Conservation (phyloP, 2,113 vertebrate species). For the Microtus montanus region DNA sequence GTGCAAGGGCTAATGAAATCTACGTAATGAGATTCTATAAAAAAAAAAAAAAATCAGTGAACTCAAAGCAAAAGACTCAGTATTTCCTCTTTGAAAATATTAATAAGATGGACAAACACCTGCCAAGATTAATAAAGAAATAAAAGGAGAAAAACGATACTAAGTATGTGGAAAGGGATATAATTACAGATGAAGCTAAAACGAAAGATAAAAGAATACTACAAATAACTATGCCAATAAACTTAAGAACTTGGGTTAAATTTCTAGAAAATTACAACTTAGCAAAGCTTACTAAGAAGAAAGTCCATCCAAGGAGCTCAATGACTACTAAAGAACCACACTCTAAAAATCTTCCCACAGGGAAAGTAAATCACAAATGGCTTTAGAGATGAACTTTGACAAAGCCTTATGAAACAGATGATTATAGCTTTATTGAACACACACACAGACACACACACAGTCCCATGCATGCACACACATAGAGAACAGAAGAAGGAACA, state of each 20-base stretch:
- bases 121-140: background rate
- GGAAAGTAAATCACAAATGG: slow-evolving; percentile 39
- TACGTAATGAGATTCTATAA: background rate
- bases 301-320: background rate
- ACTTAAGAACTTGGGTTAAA: slow-evolving; percentile 52
- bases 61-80: background rate
- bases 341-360: slow-evolving; percentile 51
- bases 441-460: background rate
- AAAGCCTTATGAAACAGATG: slow-evolving; percentile 37
- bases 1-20: background rate
- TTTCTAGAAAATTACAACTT: slow-evolving; percentile 67
- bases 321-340: slow-evolving; percentile 30
- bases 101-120: background rate
- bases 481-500: background rate
- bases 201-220: slow-evolving; percentile 32
- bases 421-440: slow-evolving; percentile 51
- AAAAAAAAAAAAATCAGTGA: background rate
- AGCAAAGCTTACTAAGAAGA: slow-evolving; percentile 47
- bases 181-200: slow-evolving; percentile 18
- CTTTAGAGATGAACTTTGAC: slow-evolving; percentile 57
- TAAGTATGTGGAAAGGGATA: background rate
- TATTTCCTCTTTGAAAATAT: background rate
- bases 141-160: background rate
- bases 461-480: background rate
- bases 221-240: slow-evolving; percentile 65